These are phyloP conservation scores for Hecatera dysodea DNA, from an alignment of 2,888 invertebrate species.

Conservation along the genomic window DNA sequence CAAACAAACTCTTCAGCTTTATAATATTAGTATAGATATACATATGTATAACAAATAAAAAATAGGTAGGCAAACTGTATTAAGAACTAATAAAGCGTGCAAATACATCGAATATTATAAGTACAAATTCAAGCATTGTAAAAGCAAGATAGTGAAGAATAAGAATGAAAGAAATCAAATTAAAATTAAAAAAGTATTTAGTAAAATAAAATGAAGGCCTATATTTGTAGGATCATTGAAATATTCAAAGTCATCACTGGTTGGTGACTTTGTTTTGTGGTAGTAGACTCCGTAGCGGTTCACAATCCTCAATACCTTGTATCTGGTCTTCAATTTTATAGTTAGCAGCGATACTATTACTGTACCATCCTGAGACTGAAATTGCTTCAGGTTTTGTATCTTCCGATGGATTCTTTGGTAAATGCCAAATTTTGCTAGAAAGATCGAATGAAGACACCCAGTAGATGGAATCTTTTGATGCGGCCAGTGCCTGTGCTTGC, in stretches of 20 bases:
- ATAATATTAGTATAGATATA: too few relatives aligned
- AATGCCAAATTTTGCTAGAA: neutral
- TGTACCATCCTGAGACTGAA: neutral
- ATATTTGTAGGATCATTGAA: neutral
- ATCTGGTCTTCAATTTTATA: constrained; percentile 9
- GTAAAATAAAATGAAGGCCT: too few relatives aligned
- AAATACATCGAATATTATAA: too few relatives aligned
- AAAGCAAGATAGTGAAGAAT: too few relatives aligned
- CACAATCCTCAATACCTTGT: neutral
- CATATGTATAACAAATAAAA: too few relatives aligned
- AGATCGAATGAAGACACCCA: neutral
- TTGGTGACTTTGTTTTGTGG: neutral
- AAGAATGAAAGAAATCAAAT: too few relatives aligned
- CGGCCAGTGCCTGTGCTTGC: neutral
- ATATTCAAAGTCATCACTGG: neutral
- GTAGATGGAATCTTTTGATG: neutral
- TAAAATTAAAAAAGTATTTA: too few relatives aligned
- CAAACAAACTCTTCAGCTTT: too few relatives aligned
- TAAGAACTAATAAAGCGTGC: too few relatives aligned
- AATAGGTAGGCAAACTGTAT: too few relatives aligned
- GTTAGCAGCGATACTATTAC: neutral
- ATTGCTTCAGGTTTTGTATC: neutral
- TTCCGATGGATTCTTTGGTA: neutral
- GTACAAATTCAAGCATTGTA: too few relatives aligned
- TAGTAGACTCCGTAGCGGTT: neutral